These are phyloP conservation scores for Pteropus alecto DNA, from an alignment of 2,113 vertebrate genomes.

Conservation along the genomic window DNA sequence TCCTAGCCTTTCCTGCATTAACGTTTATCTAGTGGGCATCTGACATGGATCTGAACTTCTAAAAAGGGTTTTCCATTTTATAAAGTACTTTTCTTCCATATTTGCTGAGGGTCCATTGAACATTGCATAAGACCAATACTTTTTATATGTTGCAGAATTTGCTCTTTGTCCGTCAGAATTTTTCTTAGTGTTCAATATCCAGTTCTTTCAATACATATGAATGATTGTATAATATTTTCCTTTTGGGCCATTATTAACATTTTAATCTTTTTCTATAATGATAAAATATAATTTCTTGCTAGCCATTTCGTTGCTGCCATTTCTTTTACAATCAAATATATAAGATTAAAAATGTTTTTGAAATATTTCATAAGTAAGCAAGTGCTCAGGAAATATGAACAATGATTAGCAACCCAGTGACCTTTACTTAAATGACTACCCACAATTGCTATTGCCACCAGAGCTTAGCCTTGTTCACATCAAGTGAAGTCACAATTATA, in stretches of 20 bases:
- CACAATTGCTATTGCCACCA: background rate
- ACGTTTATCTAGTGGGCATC: background rate
- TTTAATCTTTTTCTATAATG: background rate
- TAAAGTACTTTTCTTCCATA: background rate
- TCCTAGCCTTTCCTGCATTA: background rate
- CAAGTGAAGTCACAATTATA: background rate
- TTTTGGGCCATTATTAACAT: background rate
- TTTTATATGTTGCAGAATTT: background rate
- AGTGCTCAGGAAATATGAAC: background rate
- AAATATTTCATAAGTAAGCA: background rate
- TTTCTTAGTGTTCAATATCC: background rate
- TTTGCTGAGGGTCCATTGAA: background rate
- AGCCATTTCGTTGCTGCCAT: background rate
- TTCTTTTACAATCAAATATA: background rate
- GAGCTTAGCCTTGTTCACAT: background rate
- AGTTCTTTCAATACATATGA: background rate
- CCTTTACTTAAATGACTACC: background rate
- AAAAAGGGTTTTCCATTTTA: background rate
- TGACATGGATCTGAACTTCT: background rate
- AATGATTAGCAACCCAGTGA: background rate
- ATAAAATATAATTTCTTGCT: background rate
- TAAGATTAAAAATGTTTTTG: background rate
- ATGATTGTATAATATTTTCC: background rate
- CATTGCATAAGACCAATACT: background rate
- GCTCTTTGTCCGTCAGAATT: background rate